These are phyloP conservation scores for Drosophila serrata DNA, from an alignment of 1,140 invertebrate genomes.

Conservation along the genomic window DNA sequence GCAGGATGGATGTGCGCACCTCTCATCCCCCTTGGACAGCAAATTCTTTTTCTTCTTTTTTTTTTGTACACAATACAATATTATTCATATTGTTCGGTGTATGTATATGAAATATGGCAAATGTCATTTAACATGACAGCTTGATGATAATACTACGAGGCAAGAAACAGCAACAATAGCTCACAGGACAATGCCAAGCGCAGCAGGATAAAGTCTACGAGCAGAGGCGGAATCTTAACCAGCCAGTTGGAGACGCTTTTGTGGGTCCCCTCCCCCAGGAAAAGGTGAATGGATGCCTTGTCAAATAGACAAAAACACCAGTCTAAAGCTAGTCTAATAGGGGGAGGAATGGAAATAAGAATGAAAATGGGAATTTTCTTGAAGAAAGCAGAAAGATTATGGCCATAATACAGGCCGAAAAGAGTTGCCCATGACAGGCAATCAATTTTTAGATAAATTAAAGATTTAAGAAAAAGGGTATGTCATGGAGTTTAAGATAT, in stretches of 20 bases:
- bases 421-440: constrained; percentile 31
- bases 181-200: constrained; percentile 48
- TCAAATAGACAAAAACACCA: not conserved
- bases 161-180: constrained; percentile 41
- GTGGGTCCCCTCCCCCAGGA: not conserved
- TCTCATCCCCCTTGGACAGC: constrained; percentile 12
- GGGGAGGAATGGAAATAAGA: no score
- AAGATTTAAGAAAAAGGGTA: constrained; percentile 12
- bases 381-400: constrained; percentile 9
- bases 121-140: constrained; percentile 85
- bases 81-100: constrained; percentile 47
- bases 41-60: constrained; percentile 17
- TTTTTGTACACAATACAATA: constrained; percentile 46
- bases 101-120: constrained; percentile 83
- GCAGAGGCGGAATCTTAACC: constrained; percentile 28
- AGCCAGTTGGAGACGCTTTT: constrained; percentile 41
- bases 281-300: constrained; percentile 33
- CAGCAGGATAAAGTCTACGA: constrained; percentile 45
- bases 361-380: not conserved
- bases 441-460: constrained; percentile 32
- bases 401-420: not conserved
- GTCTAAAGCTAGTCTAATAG: not conserved
- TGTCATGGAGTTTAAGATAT: not conserved
- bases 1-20: constrained; percentile 43
- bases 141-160: constrained; percentile 81